phyloP scores from a whole-genome alignment of 2,113 vertebrate species.

The Poeciliopsis retropinna region DNA sequence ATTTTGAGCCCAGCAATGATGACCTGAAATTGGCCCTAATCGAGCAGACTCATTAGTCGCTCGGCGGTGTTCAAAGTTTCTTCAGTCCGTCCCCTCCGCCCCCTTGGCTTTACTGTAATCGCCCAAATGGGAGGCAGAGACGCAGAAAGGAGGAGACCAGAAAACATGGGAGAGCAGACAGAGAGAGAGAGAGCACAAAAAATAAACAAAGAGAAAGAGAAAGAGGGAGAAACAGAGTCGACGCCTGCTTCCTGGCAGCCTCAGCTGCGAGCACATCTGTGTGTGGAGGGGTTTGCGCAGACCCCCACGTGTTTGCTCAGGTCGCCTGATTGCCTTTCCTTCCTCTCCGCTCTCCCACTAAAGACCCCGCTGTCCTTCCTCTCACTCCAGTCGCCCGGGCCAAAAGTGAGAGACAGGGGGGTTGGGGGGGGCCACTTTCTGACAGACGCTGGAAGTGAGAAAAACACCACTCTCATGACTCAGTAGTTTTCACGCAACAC shows the following conservation, averaged over 20 bases:
- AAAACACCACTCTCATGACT: constrained; percentile 54
- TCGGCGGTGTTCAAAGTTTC: constrained; percentile 71
- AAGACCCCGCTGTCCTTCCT: constrained; percentile 81
- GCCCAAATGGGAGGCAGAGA: constrained; percentile 64
- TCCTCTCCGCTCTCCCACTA: constrained; percentile 79
- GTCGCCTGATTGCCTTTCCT: constrained; percentile 85
- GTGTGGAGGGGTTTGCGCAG: constrained; percentile 68
- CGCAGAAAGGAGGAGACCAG: constrained; percentile 21
- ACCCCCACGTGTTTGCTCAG: constrained; percentile 81
- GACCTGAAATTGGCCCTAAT: constrained; percentile 78
- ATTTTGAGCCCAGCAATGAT: constrained; percentile 68
- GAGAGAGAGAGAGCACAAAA: constrained; percentile 31
- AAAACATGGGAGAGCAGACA: constrained; percentile 29
- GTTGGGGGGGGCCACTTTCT: constrained; percentile 24
- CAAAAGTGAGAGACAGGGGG: constrained; percentile 48
- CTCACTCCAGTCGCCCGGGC: constrained; percentile 74
- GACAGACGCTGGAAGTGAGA: constrained; percentile 33
- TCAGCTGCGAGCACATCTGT: constrained; percentile 85
- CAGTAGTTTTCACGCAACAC: constrained; percentile 30
- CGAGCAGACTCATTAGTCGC: constrained; percentile 76
- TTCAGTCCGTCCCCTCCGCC: constrained; percentile 27
- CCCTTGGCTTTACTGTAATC: constrained; percentile 69
- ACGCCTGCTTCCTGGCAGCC: constrained; percentile 82
- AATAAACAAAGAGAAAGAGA: constrained; percentile 53
- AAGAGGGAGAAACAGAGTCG: constrained; percentile 63